Percentiles rank a stretch among this genome's conserved stretches.
Evolutionary conservation across 2,888 invertebrate species (phyloP).

Genomic region (Hedychridium roseum): DNA sequence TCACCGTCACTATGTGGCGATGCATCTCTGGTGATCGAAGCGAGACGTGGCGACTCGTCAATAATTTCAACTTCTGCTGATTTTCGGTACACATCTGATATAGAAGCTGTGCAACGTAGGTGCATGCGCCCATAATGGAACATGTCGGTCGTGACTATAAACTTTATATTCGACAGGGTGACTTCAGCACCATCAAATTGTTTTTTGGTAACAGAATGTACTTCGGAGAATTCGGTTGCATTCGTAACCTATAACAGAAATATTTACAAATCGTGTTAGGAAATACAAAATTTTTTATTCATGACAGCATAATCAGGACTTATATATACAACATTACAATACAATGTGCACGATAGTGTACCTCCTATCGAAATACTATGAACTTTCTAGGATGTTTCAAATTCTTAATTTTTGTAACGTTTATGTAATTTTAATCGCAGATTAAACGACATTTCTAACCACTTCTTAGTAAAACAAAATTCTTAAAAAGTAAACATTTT

Average conservation of each 20-base stretch:
- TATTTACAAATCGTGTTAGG: no score
- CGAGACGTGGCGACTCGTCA: slow-evolving; percentile 55
- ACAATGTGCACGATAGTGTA: no score
- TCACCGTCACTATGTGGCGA: slow-evolving; percentile 56
- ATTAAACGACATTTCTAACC: no score
- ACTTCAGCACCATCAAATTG: slow-evolving; percentile 36
- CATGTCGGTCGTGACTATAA: slow-evolving; percentile 49
- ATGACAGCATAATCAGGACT: no score
- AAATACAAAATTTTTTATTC: no score
- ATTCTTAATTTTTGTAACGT: no score
- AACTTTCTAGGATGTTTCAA: no score
- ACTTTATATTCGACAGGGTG: slow-evolving; percentile 47
- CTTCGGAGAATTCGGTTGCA: slow-evolving; percentile 35
- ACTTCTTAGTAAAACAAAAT: no score
- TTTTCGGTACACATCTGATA: slow-evolving; percentile 51
- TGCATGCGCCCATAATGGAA: slow-evolving; percentile 50
- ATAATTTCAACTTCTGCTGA: slow-evolving; percentile 49
- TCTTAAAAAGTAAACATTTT: no score
- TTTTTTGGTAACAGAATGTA: slow-evolving; percentile 24
- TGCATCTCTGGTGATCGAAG: slow-evolving; percentile 59
- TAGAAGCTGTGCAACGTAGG: slow-evolving; percentile 53
- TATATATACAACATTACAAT: no score
- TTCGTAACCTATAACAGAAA: slow-evolving; percentile 47
- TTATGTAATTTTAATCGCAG: no score
- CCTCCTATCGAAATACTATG: no score